Percentiles rank a stretch among this genome's conserved stretches.
phyloP scores from a whole-genome alignment of 2,113 vertebrate species.

The Peucedramus taeniatus region DNA sequence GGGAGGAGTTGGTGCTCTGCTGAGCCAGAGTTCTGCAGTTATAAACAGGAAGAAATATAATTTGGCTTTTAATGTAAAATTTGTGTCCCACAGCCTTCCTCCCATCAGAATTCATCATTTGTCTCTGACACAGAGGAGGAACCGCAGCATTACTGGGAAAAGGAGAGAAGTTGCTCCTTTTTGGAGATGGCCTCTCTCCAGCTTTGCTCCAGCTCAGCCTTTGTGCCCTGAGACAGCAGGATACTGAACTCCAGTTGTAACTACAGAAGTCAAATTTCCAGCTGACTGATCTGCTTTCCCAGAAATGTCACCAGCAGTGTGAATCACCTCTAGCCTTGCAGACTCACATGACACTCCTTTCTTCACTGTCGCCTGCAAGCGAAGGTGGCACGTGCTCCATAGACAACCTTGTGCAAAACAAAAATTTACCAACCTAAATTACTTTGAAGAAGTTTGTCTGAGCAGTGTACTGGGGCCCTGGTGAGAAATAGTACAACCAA shows the following conservation, averaged over 20 bases:
- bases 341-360: fast-evolving
- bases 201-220: neutral
- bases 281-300: neutral
- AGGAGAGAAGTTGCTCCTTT: neutral
- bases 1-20: neutral
- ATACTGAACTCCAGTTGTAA: neutral
- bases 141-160: neutral
- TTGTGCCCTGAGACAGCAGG: neutral
- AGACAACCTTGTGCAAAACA: neutral
- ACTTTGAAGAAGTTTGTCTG: neutral
- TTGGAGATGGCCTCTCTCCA: neutral
- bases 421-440: no score
- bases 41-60: constrained; percentile 31
- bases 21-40: neutral
- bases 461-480: neutral
- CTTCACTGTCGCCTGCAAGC: neutral
- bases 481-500: neutral
- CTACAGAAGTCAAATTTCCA: neutral
- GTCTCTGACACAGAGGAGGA: neutral
- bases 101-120: neutral
- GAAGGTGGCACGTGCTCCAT: neutral
- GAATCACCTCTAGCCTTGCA: fast-evolving
- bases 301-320: neutral
- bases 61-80: neutral
- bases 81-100: neutral